These are phyloP conservation scores for Heterotilapia buettikoferi DNA, from an alignment of 2,113 vertebrate genomes.

Conservation along the genomic window DNA sequence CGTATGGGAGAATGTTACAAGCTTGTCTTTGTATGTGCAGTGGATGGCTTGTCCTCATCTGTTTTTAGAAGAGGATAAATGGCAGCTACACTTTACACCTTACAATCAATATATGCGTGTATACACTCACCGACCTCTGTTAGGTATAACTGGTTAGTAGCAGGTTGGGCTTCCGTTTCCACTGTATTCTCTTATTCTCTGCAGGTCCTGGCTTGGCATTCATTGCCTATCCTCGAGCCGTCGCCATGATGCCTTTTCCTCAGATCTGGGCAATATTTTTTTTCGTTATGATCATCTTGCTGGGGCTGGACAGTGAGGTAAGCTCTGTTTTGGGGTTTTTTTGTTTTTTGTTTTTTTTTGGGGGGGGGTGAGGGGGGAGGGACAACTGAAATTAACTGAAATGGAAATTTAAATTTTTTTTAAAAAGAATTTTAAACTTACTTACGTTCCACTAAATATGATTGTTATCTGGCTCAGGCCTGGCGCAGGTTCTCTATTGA, in stretches of 20 bases:
- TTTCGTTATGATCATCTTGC: constrained; percentile 75
- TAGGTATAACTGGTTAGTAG: neutral
- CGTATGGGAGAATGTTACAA: neutral
- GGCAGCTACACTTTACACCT: neutral
- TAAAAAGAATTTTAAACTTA: neutral
- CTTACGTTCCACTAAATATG: neutral
- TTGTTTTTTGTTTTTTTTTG: neutral
- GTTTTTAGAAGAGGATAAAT: neutral
- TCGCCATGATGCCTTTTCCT: constrained; percentile 77
- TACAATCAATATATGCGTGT: neutral
- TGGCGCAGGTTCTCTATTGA: neutral
- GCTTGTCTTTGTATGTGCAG: neutral
- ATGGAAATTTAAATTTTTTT: neutral
- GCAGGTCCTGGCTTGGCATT: constrained; percentile 77
- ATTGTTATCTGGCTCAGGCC: neutral
- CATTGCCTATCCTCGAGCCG: constrained; percentile 75
- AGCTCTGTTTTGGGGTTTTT: neutral
- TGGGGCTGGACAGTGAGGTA: constrained; percentile 77
- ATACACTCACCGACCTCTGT: neutral
- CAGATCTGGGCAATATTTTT: constrained; percentile 76
- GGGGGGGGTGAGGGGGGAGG: accelerated
- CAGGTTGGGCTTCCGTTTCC: neutral
- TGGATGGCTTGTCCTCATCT: neutral
- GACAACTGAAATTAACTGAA: neutral
- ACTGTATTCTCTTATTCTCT: neutral